Conservation (phyloP, 2,888 invertebrate species). For the Podabrus alpinus region DNA sequence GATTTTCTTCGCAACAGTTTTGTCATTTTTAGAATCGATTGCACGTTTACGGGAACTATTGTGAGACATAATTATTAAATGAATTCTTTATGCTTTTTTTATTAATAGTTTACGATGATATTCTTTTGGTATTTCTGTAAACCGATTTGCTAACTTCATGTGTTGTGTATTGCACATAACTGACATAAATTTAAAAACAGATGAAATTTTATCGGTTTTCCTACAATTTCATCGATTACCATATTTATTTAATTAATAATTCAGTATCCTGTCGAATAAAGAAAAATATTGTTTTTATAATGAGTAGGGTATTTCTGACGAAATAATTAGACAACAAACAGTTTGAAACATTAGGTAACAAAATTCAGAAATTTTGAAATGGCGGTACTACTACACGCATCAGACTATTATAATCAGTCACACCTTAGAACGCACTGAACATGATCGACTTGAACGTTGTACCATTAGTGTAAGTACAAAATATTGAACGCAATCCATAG, state of each 20-base stretch:
- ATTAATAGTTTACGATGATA: background rate
- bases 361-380: too few relatives aligned
- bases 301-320: background rate
- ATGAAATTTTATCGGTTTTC: background rate
- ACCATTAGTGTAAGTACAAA: too few relatives aligned
- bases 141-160: background rate
- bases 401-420: too few relatives aligned
- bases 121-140: background rate
- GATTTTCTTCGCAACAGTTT: background rate
- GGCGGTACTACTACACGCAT: too few relatives aligned
- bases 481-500: too few relatives aligned
- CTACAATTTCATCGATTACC: background rate
- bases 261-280: background rate
- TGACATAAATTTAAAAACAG: background rate
- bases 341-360: too few relatives aligned
- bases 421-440: too few relatives aligned
- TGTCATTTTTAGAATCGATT: background rate
- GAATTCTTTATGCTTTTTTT: background rate
- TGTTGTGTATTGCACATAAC: background rate
- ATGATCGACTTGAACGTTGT: too few relatives aligned
- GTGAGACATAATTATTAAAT: background rate
- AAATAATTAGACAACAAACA: background rate
- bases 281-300: background rate
- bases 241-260: background rate
- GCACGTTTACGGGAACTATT: background rate